These are phyloP conservation scores for Istiophorus platypterus DNA, from an alignment of 2,113 vertebrate genomes.

Conservation along the genomic window DNA sequence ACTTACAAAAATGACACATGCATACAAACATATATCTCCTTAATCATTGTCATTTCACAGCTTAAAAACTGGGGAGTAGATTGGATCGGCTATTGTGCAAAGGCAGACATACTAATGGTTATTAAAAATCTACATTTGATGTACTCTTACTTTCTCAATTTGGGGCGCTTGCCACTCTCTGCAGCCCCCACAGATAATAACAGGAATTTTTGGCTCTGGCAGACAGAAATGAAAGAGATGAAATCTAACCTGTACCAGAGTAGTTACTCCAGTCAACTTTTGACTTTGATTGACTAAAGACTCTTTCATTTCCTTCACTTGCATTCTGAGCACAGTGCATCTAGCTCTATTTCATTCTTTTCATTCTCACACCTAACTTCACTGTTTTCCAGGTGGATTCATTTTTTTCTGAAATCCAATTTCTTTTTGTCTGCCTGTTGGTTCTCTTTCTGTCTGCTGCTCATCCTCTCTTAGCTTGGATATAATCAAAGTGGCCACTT, in stretches of 20 bases:
- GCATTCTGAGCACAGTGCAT: slow-evolving; percentile 42
- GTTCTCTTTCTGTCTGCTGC: slow-evolving; percentile 16
- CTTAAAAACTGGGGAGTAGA: slow-evolving; percentile 22
- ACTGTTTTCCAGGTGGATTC: slow-evolving; percentile 21
- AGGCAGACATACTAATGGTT: slow-evolving; percentile 52
- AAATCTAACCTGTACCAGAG: slow-evolving; percentile 48
- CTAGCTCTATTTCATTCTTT: slow-evolving; percentile 15
- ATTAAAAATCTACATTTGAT: slow-evolving; percentile 68
- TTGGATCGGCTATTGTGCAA: slow-evolving; percentile 48
- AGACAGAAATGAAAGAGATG: slow-evolving; percentile 47
- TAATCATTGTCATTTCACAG: slow-evolving; percentile 57
- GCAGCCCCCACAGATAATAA: slow-evolving; percentile 59
- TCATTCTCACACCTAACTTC: slow-evolving; percentile 28
- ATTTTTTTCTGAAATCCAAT: slow-evolving; percentile 60
- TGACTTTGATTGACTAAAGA: slow-evolving; percentile 58
- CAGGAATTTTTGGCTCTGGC: slow-evolving; percentile 46
- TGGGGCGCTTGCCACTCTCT: slow-evolving; percentile 46
- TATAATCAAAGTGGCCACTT: slow-evolving; percentile 28
- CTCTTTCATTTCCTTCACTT: slow-evolving; percentile 50
- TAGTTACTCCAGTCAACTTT: slow-evolving; percentile 55
- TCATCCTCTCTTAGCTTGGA: slow-evolving; percentile 11
- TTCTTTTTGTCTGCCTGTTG: slow-evolving; percentile 21
- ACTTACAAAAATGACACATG: not conserved
- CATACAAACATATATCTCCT: slow-evolving; percentile 24
- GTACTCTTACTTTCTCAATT: slow-evolving; percentile 56